phyloP scores from a whole-genome alignment of 2,797 vertebrate species.

The Lutra lutra region DNA sequence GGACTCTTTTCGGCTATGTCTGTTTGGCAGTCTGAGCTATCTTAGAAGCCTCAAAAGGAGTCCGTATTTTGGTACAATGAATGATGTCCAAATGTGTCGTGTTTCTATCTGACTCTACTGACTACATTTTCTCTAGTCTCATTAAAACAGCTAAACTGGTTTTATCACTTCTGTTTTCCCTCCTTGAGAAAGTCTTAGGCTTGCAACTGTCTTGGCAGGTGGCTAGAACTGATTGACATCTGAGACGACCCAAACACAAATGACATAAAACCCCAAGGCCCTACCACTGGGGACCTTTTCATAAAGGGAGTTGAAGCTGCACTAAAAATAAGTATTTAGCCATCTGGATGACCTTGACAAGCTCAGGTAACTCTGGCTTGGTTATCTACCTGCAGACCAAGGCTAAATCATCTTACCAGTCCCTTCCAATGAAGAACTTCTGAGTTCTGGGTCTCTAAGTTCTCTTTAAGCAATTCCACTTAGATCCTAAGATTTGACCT shows the following conservation, averaged over 20 bases:
- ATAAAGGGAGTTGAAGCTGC: background rate
- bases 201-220: slow-evolving; percentile 21
- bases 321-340: background rate
- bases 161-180: background rate
- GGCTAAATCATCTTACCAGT: background rate
- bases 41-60: background rate
- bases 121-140: background rate
- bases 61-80: background rate
- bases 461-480: background rate
- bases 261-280: background rate
- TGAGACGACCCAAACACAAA: slow-evolving; percentile 34
- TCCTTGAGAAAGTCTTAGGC: slow-evolving; percentile 5
- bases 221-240: slow-evolving; percentile 11
- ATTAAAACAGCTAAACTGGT: slow-evolving; percentile 38
- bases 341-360: background rate
- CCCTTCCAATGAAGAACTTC: background rate
- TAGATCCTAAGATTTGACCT: background rate
- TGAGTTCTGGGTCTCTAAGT: background rate
- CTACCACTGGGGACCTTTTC: background rate
- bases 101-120: background rate
- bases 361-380: background rate
- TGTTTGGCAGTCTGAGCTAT: background rate
- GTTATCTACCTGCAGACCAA: background rate
- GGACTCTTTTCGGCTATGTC: background rate
- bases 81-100: background rate